These are phyloP conservation scores for Xanthorhoe designata DNA, from an alignment of 2,888 invertebrate species.

Conservation along the genomic window DNA sequence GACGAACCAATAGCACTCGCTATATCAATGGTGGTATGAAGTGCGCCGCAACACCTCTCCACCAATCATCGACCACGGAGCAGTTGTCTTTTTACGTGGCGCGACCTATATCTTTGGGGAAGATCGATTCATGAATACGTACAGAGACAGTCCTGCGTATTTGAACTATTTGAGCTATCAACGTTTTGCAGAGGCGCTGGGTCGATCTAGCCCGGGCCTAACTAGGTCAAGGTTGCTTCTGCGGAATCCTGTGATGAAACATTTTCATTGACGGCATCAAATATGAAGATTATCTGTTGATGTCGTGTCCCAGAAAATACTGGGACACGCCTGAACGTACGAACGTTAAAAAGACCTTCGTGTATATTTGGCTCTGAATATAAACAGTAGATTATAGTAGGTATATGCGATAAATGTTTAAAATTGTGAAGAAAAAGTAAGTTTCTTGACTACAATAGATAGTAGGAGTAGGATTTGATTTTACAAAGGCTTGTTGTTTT, in stretches of 20 bases:
- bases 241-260: conserved; percentile 46
- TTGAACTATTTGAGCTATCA: conserved; percentile 28
- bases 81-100: too few species aligned
- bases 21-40: too few species aligned
- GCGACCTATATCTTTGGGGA: too few species aligned
- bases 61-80: too few species aligned
- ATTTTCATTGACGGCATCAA: conserved; percentile 14
- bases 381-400: neutral
- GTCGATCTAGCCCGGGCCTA: conserved; percentile 43
- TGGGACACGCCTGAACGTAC: neutral
- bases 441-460: too few species aligned
- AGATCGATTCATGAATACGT: conserved; percentile 32
- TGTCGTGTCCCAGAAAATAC: neutral
- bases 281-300: conserved; percentile 7
- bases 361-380: neutral
- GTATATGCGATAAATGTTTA: neutral
- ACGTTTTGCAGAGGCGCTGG: conserved; percentile 38
- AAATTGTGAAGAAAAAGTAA: neutral
- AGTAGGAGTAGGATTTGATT: too few species aligned
- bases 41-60: too few species aligned
- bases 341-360: neutral
- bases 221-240: conserved; percentile 56
- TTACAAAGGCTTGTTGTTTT: too few species aligned
- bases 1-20: too few species aligned
- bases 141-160: conserved; percentile 17